Evolutionary conservation across 2,888 invertebrate genomes (phyloP).

Genomic region (Emmelina monodactyla): DNA sequence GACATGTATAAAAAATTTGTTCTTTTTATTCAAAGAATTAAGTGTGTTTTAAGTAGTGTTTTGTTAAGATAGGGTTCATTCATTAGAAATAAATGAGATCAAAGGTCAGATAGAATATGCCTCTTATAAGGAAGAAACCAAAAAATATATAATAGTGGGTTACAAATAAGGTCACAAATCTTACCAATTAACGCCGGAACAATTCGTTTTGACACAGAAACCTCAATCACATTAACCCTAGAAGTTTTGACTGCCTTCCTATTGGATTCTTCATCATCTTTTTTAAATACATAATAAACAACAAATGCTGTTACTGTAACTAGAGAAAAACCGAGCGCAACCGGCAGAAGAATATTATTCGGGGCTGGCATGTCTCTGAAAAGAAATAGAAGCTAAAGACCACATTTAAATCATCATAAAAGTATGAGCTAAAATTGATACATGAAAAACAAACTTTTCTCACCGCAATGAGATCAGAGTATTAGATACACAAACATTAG

Average conservation of each 20-base stretch:
- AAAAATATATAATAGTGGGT: no score
- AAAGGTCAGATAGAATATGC: no score
- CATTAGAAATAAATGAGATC: no score
- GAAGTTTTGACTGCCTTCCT: conserved; percentile 34
- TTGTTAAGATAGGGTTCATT: no score
- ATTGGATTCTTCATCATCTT: conserved; percentile 63
- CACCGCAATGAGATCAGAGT: not conserved
- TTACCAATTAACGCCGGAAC: conserved; percentile 72
- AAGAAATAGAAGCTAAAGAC: conserved; percentile 10
- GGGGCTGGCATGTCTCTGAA: conserved; percentile 30
- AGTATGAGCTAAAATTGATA: not conserved
- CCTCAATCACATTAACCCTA: conserved; percentile 55
- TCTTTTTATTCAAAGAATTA: no score
- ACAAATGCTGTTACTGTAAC: conserved; percentile 75
- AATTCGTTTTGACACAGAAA: conserved; percentile 69
- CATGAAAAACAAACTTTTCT: not conserved
- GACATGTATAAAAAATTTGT: no score
- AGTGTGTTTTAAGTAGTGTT: no score
- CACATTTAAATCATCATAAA: not conserved
- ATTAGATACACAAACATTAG: not conserved
- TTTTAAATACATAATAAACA: conserved; percentile 72
- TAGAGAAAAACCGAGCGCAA: conserved; percentile 71
- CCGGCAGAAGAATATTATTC: conserved; percentile 47
- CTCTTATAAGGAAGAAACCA: no score
- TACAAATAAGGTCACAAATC: no score